phyloP scores from a whole-genome alignment of 2,888 invertebrate species.

The Hemicrepidius hirtus region DNA sequence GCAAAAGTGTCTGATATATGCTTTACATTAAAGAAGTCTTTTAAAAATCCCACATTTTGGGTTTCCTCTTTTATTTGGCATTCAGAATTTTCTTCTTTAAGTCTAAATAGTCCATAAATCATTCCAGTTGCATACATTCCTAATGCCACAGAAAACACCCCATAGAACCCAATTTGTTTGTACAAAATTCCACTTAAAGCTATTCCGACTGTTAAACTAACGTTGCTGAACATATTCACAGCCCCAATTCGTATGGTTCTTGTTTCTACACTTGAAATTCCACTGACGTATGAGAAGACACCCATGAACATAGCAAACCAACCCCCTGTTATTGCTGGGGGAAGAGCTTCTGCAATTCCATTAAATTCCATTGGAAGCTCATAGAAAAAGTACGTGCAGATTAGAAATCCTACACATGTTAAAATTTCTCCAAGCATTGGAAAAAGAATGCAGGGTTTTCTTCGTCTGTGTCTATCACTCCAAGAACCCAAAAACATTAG shows the following conservation, averaged over 20 bases:
- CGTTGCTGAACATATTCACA: slow-evolving; percentile 74
- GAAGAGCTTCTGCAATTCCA: slow-evolving; percentile 74
- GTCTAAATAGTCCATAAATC: slow-evolving; percentile 58
- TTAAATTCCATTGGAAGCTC: slow-evolving; percentile 74
- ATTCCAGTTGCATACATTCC: slow-evolving; percentile 59
- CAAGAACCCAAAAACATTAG: slow-evolving; percentile 86
- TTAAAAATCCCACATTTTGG: slow-evolving; percentile 49
- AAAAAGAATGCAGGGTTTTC: slow-evolving; percentile 85
- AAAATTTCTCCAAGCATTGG: slow-evolving; percentile 85
- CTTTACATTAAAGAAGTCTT: slow-evolving; percentile 81
- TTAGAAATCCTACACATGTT: slow-evolving; percentile 71
- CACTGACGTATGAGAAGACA: slow-evolving; percentile 77
- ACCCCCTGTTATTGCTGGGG: slow-evolving; percentile 75
- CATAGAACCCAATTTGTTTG: slow-evolving; percentile 65
- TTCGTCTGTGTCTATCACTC: slow-evolving; percentile 78
- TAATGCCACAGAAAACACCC: slow-evolving; percentile 60
- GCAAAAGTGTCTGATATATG: slow-evolving; percentile 84
- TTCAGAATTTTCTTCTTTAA: slow-evolving; percentile 56
- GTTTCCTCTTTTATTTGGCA: not conserved
- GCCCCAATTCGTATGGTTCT: slow-evolving; percentile 78
- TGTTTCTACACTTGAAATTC: slow-evolving; percentile 74
- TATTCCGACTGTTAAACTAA: slow-evolving; percentile 74
- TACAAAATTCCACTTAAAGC: slow-evolving; percentile 74
- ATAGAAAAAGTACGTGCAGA: slow-evolving; percentile 74
- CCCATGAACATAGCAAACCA: slow-evolving; percentile 76